phyloP scores from a whole-genome alignment of 2,113 vertebrate genomes.

The Aleadryas rufinucha region DNA sequence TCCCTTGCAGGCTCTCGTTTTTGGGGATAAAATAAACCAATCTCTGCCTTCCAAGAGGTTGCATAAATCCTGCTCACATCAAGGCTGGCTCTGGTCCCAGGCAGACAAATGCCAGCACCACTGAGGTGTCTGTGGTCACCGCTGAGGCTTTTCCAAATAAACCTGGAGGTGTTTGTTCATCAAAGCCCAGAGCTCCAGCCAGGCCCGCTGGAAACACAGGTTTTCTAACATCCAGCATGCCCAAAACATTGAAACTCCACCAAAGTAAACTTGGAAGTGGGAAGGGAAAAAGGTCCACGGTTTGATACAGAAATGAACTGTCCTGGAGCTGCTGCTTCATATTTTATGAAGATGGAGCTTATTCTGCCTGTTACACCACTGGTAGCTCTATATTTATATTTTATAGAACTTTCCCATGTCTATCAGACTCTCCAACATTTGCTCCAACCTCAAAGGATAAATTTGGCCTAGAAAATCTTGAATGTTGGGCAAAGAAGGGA shows the following conservation, averaged over 20 bases:
- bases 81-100: not conserved
- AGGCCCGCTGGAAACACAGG: not conserved
- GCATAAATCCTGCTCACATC: not conserved
- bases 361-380: not conserved
- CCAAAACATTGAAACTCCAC: not conserved
- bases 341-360: not conserved
- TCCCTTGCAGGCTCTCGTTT: not conserved
- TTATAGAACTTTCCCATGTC: not conserved
- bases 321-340: not conserved
- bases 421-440: not conserved
- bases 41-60: not conserved
- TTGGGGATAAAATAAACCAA: not conserved
- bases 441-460: not conserved
- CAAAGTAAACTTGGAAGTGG: not conserved
- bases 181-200: not conserved
- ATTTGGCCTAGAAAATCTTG: not conserved
- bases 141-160: not conserved
- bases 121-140: not conserved
- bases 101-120: not conserved
- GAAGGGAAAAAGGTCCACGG: not conserved
- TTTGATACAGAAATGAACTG: not conserved
- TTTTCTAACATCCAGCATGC: not conserved
- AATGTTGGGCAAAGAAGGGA: not conserved
- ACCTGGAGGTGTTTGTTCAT: conserved; percentile 13
- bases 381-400: not conserved